Evolutionary conservation across 2,113 vertebrate species (phyloP).

Genomic region (Arizona elegans): DNA sequence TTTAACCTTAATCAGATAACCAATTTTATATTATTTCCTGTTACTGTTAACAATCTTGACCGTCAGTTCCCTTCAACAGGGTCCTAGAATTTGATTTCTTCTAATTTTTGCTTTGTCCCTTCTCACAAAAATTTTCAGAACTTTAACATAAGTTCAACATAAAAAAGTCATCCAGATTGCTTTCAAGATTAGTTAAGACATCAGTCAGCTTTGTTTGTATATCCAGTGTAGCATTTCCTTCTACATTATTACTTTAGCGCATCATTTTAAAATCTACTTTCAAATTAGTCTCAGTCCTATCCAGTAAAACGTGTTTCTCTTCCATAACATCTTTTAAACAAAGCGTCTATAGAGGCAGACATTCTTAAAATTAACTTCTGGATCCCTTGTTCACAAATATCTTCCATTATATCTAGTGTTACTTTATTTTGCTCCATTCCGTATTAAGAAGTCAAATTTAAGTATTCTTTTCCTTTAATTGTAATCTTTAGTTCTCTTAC

Average conservation of each 20-base stretch:
- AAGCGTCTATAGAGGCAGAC: not conserved
- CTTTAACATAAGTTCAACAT: not conserved
- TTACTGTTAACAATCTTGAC: not conserved
- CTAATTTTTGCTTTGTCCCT: not conserved
- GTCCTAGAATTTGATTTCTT: not conserved
- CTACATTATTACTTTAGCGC: not conserved
- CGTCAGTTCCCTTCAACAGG: not conserved
- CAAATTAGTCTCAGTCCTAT: not conserved
- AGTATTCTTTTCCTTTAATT: not conserved
- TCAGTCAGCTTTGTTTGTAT: not conserved
- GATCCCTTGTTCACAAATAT: not conserved
- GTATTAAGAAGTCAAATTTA: not conserved
- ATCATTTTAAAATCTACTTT: not conserved
- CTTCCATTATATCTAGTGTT: not conserved
- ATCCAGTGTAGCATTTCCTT: not conserved
- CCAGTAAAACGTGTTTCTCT: not conserved
- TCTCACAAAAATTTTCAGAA: not conserved
- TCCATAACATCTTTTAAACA: not conserved
- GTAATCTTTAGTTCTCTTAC: not conserved
- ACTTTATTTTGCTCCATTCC: not conserved
- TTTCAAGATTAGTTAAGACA: not conserved
- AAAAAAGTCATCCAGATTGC: not conserved
- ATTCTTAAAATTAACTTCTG: not conserved
- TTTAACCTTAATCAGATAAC: not conserved
- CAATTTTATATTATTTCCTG: not conserved